Evolutionary conservation across 2,113 vertebrate genomes (phyloP).

Genomic region (Menura novaehollandiae): DNA sequence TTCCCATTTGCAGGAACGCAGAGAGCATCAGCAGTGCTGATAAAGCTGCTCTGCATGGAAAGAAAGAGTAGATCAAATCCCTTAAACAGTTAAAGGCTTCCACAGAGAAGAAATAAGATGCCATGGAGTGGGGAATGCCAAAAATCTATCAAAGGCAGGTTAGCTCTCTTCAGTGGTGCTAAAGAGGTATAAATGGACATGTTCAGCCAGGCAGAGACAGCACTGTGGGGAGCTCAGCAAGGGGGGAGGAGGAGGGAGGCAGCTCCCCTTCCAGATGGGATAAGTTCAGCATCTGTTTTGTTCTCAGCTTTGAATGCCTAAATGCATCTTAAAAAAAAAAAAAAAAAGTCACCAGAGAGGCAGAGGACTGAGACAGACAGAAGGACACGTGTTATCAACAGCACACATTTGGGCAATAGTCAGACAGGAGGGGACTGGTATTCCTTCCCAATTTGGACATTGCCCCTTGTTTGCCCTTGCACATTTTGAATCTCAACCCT

Average conservation of each 20-base stretch:
- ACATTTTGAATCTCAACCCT: not conserved
- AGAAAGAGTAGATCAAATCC: not conserved
- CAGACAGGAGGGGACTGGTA: not conserved
- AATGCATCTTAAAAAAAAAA: not conserved
- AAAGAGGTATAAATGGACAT: constrained; percentile 8
- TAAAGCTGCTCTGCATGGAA: not conserved
- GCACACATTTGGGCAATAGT: not conserved
- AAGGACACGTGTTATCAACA: not conserved
- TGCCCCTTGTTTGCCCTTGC: not conserved
- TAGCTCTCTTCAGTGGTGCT: constrained; percentile 1
- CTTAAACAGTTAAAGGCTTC: not conserved
- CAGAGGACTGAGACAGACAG: not conserved
- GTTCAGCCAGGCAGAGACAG: constrained; percentile 27
- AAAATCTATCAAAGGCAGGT: not conserved
- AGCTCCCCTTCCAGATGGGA: constrained; percentile 44
- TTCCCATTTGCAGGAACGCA: not conserved
- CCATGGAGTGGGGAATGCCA: not conserved
- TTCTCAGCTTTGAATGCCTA: not conserved
- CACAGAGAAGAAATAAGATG: not conserved
- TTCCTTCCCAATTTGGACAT: fast-evolving
- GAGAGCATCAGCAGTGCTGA: not conserved
- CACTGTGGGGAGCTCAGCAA: not conserved
- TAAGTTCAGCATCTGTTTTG: constrained; percentile 24
- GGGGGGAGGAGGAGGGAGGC: not conserved
- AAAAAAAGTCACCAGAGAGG: not conserved